Conservation (phyloP, 2,113 vertebrate genomes). For the Nothocercus nigrocapillus region DNA sequence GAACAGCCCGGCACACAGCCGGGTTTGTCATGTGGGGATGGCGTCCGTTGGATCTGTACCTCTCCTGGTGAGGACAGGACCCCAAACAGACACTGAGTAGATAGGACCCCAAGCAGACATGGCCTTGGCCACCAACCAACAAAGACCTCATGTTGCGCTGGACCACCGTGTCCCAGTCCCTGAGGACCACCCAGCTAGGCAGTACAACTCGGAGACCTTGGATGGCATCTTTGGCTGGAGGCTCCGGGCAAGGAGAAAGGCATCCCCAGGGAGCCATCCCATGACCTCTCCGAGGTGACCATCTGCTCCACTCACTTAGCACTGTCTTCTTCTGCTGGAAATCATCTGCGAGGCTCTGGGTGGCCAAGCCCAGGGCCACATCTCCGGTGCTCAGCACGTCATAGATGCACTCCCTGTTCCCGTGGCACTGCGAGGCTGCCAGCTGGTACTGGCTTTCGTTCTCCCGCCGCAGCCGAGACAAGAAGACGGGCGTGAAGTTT, state of each 20-base stretch:
- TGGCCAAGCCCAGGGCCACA: slow-evolving; percentile 35
- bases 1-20: background rate
- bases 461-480: slow-evolving; percentile 50
- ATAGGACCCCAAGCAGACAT: background rate
- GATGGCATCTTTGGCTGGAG: background rate
- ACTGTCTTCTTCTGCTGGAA: slow-evolving; percentile 37
- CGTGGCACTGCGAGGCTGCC: background rate
- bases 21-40: background rate
- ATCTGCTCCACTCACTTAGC: slow-evolving; percentile 45
- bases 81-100: background rate
- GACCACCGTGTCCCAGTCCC: background rate
- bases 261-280: background rate
- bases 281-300: background rate
- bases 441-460: slow-evolving; percentile 45
- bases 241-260: background rate
- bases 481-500: slow-evolving; percentile 62
- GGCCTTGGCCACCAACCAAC: background rate
- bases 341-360: background rate
- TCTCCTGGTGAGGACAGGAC: background rate
- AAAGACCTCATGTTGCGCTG: background rate
- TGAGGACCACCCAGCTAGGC: background rate
- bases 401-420: slow-evolving; percentile 47
- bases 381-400: slow-evolving; percentile 43
- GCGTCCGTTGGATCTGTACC: background rate
- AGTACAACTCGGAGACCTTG: background rate